These are phyloP conservation scores for Amphipyra tragopoginis DNA, from an alignment of 2,888 invertebrate species.

Conservation along the genomic window DNA sequence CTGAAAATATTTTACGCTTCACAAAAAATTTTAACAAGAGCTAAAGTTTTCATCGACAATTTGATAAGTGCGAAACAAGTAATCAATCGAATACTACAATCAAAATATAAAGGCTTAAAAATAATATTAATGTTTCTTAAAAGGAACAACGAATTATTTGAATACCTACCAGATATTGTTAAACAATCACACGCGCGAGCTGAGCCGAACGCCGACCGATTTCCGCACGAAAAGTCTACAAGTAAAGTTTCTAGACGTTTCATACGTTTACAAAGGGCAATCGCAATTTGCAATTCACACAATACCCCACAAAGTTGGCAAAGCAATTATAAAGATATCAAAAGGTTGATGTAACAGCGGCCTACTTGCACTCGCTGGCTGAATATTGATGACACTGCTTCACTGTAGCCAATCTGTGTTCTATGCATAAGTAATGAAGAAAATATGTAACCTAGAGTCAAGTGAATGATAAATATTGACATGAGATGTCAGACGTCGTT, in stretches of 20 bases:
- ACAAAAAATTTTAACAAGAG: neutral
- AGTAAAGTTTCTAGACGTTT: constrained; percentile 43
- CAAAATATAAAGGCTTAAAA: constrained; percentile 2
- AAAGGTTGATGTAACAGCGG: constrained; percentile 68
- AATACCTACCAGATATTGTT: constrained; percentile 9
- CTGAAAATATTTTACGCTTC: constrained; percentile 6
- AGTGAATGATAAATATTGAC: constrained; percentile 83
- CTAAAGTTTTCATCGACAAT: neutral
- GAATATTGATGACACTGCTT: constrained; percentile 85
- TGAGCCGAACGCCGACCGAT: constrained; percentile 8
- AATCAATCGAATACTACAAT: constrained; percentile 15
- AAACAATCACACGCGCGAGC: constrained; percentile 2
- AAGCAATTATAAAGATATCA: constrained; percentile 63
- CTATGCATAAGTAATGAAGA: constrained; percentile 88
- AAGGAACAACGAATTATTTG: constrained; percentile 8
- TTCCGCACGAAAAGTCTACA: constrained; percentile 29
- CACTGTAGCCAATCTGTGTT: constrained; percentile 85
- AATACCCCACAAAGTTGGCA: constrained; percentile 46
- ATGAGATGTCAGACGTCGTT: constrained; percentile 66
- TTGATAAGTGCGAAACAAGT: constrained; percentile 1
- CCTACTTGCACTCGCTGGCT: constrained; percentile 73
- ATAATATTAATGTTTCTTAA: constrained; percentile 5
- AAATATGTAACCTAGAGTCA: constrained; percentile 82
- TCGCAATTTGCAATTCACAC: constrained; percentile 58
- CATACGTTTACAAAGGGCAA: constrained; percentile 47